Evolutionary conservation across 2,113 vertebrate genomes (phyloP).

Genomic region (Mobula hypostoma): DNA sequence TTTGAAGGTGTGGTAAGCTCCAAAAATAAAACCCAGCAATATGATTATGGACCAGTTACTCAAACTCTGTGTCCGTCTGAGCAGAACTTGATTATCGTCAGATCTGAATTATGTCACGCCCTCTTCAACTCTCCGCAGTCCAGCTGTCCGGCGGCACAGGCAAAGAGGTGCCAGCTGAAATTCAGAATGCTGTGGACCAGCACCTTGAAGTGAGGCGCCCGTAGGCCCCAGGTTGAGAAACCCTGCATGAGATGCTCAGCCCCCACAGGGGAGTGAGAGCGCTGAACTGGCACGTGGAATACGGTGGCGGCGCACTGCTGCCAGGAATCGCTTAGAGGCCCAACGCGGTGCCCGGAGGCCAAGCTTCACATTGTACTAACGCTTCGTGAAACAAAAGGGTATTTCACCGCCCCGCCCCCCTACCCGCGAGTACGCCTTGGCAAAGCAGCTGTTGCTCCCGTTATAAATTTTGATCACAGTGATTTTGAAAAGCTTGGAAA

Average conservation of each 20-base stretch:
- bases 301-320: neutral
- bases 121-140: too few relatives aligned
- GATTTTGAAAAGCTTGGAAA: neutral
- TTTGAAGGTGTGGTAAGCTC: neutral
- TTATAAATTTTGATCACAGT: neutral
- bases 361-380: neutral
- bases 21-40: neutral
- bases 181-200: too few relatives aligned
- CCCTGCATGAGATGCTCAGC: too few relatives aligned
- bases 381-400: neutral
- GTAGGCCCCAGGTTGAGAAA: too few relatives aligned
- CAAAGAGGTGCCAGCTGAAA: neutral
- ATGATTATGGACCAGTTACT: neutral
- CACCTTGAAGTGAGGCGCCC: too few relatives aligned
- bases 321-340: neutral
- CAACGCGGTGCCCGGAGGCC: neutral
- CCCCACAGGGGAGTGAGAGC: neutral
- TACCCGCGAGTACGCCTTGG: neutral
- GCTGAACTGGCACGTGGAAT: neutral
- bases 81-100: neutral
- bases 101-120: neutral
- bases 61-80: neutral
- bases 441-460: neutral
- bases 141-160: neutral
- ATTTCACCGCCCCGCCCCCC: neutral